These are phyloP conservation scores for Phocides pigmalion DNA, from an alignment of 1,140 invertebrate species.

Conservation along the genomic window DNA sequence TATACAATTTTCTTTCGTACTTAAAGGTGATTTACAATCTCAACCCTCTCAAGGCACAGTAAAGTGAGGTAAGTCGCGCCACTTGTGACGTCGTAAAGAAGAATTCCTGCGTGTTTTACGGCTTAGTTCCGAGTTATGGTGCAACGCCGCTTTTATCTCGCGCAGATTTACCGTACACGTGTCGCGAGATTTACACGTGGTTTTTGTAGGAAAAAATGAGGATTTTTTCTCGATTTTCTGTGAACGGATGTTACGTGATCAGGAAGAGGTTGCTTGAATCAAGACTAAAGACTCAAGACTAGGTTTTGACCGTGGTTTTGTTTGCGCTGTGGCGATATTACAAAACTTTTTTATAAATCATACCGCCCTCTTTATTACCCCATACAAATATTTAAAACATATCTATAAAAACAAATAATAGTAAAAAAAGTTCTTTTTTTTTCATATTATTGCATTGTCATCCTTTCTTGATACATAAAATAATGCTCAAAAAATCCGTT, in stretches of 20 bases:
- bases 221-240: conserved; percentile 9
- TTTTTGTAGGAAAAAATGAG: conserved; percentile 14
- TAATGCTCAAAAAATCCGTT: no score
- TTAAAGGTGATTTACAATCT: background rate
- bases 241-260: background rate
- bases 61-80: conserved; percentile 36
- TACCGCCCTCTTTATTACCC: no score
- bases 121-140: conserved; percentile 45
- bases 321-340: no score
- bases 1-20: background rate
- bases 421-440: no score
- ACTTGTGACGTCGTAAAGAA: conserved; percentile 48
- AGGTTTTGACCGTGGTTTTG: no score
- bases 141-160: conserved; percentile 29
- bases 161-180: conserved; percentile 34
- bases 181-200: conserved; percentile 30
- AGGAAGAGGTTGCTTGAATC: no score
- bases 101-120: conserved; percentile 52
- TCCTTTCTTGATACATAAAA: no score
- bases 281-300: no score
- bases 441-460: no score
- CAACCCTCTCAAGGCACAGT: conserved; percentile 42
- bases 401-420: no score
- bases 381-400: no score
- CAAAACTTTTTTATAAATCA: no score